Base-by-base conservation (phyloP, 2,888 invertebrate species). In the Caenorhabditis wallacei region DNA sequence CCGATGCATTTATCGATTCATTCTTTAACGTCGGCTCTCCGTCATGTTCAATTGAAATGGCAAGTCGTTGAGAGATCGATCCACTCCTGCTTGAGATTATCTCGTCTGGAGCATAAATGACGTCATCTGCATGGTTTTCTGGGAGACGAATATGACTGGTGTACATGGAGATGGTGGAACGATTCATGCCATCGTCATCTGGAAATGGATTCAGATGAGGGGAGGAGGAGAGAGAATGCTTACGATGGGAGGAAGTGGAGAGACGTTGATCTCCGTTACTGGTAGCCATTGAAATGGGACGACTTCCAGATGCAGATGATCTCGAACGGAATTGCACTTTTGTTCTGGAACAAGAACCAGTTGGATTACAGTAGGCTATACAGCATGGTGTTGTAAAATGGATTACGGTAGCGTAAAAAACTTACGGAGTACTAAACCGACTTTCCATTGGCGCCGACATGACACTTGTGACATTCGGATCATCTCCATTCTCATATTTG, bases 41-140 rank as follows among this genome's bases (percentile, higher is more conserved):
- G 30, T 74, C 74, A 54, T 74, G 30, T 20, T 82, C 82, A 24
- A 82, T 78, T n/a, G 82, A 64, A 16, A 82, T 76, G 18, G 82
- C 71, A 16, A 82, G 66, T 20, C 82, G n/a, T 57, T 82, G 82
- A 24, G 78, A 82, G 10, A 78, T 82, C 11, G 82, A 82, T n/a
- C 82, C 82, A 35, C 69, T 72, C 53, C 82, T 57, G 35, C 82
- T 79, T 26, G 80, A 80, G 22, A 86, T 85, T 8, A 87, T 84
- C 72, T 87, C 85, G 71, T 87, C 85, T 22, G 87, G 87, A 26
- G 87, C 87, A 46, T 87, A 87, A 18, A 87, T 87, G 37, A 87
- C 84, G 56, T 87, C 87, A 30, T 87, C 82, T 5, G 84, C 84
- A 56, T 84, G 84, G 63, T 87, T 85, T 43, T 87, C 87, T 8